phyloP scores from a whole-genome alignment of 2,888 invertebrate species.

The Epiblema foenella region DNA sequence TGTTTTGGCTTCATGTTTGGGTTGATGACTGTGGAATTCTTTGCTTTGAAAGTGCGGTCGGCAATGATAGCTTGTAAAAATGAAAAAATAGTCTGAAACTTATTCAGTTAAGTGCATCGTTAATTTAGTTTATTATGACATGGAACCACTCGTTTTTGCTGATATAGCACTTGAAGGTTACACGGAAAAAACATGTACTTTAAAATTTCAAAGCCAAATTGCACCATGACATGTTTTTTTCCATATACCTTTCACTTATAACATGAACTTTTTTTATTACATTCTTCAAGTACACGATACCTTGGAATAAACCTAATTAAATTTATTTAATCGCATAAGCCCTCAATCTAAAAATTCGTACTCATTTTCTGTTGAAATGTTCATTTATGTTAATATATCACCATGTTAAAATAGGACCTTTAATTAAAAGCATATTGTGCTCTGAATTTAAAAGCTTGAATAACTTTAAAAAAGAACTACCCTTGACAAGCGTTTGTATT shows the following conservation, averaged over 20 bases:
- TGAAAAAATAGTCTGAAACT: too few relatives aligned
- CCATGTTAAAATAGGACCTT: background rate
- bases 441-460: conserved; percentile 24
- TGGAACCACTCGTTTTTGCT: too few relatives aligned
- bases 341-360: background rate
- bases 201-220: too few relatives aligned
- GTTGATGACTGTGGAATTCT: too few relatives aligned
- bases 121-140: too few relatives aligned
- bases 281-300: background rate
- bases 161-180: background rate
- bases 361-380: background rate
- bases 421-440: conserved; percentile 29
- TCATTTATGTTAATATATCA: conserved; percentile 5
- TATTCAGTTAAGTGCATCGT: too few relatives aligned
- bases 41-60: too few relatives aligned
- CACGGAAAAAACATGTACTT: too few relatives aligned
- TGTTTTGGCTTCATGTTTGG: too few relatives aligned
- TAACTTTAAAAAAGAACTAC: conserved; percentile 22
- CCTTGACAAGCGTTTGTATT: conserved; percentile 39
- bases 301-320: background rate
- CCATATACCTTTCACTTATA: too few relatives aligned
- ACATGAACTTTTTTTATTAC: background rate
- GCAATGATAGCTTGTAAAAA: too few relatives aligned
- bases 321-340: background rate
- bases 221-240: too few relatives aligned